Conservation (phyloP, 37 sponge, comb jelly and placozoan species). For the Cladorhizidae sp. region DNA sequence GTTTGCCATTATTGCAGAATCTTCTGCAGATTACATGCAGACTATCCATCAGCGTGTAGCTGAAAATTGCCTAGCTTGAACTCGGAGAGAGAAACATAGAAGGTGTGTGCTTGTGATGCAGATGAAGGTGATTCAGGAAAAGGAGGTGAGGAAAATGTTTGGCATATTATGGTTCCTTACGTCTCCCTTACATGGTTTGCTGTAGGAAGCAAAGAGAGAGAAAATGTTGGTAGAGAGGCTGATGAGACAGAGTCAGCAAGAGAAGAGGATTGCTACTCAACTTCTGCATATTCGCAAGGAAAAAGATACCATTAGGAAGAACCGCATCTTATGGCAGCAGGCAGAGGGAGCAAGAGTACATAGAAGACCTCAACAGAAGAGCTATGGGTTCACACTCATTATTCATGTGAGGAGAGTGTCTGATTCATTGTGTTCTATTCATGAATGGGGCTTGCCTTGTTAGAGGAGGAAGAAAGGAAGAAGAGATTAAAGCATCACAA, state of each 20-base stretch:
- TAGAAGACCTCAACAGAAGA: constrained; percentile 81
- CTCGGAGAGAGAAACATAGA: constrained; percentile 87
- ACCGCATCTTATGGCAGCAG: constrained; percentile 69
- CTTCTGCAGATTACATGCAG: constrained; percentile 68
- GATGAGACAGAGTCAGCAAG: constrained; percentile 92
- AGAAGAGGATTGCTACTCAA: constrained; percentile 89
- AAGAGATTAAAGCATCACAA: constrained; percentile 42
- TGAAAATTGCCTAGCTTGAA: constrained; percentile 50
- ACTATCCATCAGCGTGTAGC: constrained; percentile 61
- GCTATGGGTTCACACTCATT: constrained; percentile 40
- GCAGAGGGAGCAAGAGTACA: constrained; percentile 75
- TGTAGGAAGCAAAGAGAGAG: constrained; percentile 57
- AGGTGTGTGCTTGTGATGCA: constrained; percentile 81
- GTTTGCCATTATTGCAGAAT: background rate
- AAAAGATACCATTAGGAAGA: constrained; percentile 85
- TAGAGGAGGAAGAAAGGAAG: constrained; percentile 58
- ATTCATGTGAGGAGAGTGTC: too few species aligned
- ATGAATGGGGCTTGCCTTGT: constrained; percentile 31
- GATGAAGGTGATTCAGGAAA: constrained; percentile 52
- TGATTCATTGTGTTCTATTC: background rate
- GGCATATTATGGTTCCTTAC: background rate
- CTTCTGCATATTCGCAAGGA: constrained; percentile 90
- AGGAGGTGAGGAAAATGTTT: constrained; percentile 54
- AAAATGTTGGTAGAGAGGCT: constrained; percentile 86
- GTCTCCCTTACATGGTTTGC: background rate